These are phyloP conservation scores for Etia nguti DNA, from an alignment of 2,113 vertebrate species.

Conservation along the genomic window DNA sequence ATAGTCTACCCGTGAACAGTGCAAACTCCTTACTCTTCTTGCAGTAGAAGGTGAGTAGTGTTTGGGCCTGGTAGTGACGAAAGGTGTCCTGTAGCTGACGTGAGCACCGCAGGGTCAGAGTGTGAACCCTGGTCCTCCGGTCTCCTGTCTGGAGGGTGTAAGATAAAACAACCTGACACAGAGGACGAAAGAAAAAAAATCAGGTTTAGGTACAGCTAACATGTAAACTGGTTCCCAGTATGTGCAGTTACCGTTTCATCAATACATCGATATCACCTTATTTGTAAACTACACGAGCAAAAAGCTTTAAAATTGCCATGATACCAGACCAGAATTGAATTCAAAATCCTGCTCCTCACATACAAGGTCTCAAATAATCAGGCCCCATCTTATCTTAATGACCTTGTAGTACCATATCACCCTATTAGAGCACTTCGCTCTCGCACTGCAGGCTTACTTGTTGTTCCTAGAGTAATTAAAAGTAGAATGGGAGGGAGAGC, in stretches of 20 bases:
- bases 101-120: slow-evolving; percentile 63
- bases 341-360: too few relatives aligned
- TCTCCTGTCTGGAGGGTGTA: slow-evolving; percentile 63
- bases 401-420: too few relatives aligned
- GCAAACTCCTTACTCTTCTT: slow-evolving; percentile 65
- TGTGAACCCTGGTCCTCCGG: slow-evolving; percentile 68
- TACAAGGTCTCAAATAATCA: too few relatives aligned
- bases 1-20: fast-evolving
- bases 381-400: too few relatives aligned
- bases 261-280: fast-evolving
- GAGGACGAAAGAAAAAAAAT: not conserved
- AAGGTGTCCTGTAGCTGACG: slow-evolving; percentile 69
- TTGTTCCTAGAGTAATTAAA: too few relatives aligned
- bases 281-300: not conserved
- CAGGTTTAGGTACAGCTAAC: fast-evolving
- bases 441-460: too few relatives aligned
- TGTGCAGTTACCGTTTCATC: fast-evolving
- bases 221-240: not conserved
- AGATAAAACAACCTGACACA: slow-evolving; percentile 56
- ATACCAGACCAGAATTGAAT: too few relatives aligned
- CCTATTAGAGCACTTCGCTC: too few relatives aligned
- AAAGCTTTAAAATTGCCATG: not conserved
- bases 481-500: too few relatives aligned
- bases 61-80: slow-evolving; percentile 73
- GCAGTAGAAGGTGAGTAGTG: slow-evolving; percentile 74